A percentile compares a stretch with the other conserved stretches of the same genome.
Evolutionary conservation across 2,113 vertebrate genomes (phyloP).

Genomic region (Peromyscus californicus): DNA sequence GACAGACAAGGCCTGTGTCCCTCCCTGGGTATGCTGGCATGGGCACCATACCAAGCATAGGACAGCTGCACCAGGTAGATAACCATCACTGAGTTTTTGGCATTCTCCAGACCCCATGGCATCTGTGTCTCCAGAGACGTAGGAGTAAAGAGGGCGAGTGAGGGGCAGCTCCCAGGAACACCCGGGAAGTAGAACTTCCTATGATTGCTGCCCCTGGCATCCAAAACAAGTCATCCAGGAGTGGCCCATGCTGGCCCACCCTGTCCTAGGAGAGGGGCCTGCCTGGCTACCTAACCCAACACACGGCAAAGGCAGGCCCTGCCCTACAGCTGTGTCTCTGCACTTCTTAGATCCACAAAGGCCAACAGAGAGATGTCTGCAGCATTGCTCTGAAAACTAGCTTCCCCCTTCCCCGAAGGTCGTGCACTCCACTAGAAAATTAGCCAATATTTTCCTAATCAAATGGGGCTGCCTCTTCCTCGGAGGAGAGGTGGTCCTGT

Average conservation of each 20-base stretch:
- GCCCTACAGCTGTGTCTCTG: neutral
- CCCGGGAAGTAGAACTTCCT: neutral
- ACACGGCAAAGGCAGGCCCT: neutral
- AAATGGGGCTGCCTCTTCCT: neutral
- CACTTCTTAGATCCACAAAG: neutral
- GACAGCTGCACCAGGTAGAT: neutral
- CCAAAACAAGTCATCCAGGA: neutral
- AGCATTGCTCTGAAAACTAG: slow-evolving; percentile 9
- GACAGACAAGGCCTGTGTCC: neutral
- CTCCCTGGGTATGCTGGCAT: neutral
- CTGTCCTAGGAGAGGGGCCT: neutral
- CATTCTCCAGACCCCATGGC: neutral
- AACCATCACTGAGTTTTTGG: neutral
- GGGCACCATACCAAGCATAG: neutral
- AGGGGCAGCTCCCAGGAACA: neutral
- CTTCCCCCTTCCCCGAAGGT: neutral
- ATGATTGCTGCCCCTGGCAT: too few relatives aligned
- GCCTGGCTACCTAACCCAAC: neutral
- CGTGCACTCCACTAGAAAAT: neutral
- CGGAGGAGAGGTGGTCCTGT: neutral
- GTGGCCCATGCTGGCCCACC: neutral
- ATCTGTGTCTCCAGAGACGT: neutral
- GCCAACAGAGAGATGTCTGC: neutral
- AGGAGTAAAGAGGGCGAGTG: neutral
- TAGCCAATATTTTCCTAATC: slow-evolving; percentile 34